Evolutionary conservation across 2,113 vertebrate genomes (phyloP).

Genomic region (Fregata magnificens): DNA sequence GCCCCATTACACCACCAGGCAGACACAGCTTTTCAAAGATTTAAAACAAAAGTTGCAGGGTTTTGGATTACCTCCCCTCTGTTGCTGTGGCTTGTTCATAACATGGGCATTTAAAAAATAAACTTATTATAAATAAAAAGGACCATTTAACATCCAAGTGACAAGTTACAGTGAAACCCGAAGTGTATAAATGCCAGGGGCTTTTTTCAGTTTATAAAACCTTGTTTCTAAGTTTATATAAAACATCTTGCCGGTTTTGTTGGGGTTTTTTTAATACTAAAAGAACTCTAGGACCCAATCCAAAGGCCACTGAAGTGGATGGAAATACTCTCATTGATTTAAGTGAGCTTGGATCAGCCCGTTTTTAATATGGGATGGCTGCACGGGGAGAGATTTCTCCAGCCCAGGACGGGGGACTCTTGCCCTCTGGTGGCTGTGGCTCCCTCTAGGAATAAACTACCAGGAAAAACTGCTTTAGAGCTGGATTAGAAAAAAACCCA

Average conservation of each 20-base stretch:
- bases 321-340: background rate
- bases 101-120: background rate
- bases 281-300: background rate
- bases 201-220: conserved; percentile 22
- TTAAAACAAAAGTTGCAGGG: background rate
- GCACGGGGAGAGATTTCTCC: background rate
- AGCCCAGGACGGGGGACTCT: background rate
- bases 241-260: background rate
- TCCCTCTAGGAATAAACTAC: background rate
- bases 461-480: background rate
- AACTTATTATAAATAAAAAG: conserved; percentile 2
- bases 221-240: conserved; percentile 10
- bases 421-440: conserved; percentile 6
- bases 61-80: background rate
- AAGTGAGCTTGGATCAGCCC: background rate
- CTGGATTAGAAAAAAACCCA: background rate
- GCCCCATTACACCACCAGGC: background rate
- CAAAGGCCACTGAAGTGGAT: background rate
- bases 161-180: background rate
- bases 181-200: background rate
- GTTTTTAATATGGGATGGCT: background rate
- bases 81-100: background rate
- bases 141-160: background rate
- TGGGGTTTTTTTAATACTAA: background rate
- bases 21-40: background rate